Evolutionary conservation across 1,140 invertebrate species (phyloP).

Genomic region (Parasteatoda tepidariorum): DNA sequence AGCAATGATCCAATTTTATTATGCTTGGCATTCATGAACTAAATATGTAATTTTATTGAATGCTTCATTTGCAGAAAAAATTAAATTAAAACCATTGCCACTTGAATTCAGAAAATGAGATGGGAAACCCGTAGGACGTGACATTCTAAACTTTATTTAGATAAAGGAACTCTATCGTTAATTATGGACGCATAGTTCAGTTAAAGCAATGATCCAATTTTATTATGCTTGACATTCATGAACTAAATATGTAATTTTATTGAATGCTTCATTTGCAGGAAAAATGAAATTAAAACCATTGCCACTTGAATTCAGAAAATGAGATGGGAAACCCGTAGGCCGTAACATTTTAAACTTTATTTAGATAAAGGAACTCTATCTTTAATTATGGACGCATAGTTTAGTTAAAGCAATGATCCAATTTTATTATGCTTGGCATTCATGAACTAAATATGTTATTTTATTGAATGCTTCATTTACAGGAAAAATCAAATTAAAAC

Average conservation of each 20-base stretch:
- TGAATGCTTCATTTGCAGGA: constrained; percentile 58
- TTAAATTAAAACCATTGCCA: not conserved
- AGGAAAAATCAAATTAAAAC: constrained; percentile 78
- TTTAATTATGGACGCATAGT: no score
- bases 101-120: not conserved
- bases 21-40: no score
- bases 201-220: not conserved
- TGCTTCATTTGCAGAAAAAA: not conserved
- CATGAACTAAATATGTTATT: no score
- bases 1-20: no score
- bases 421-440: not conserved
- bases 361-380: not conserved
- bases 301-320: constrained; percentile 89
- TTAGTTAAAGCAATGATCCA: no score
- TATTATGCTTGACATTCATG: not conserved
- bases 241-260: not conserved
- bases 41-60: not conserved
- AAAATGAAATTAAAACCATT: constrained; percentile 86
- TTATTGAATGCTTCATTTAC: not conserved
- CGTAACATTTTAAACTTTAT: not conserved
- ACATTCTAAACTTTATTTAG: not conserved
- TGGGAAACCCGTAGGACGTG: not conserved
- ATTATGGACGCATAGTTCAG: no score
- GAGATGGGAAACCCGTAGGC: constrained; percentile 73
- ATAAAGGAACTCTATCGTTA: not conserved